Percentiles rank a stretch among this genome's conserved stretches.
These are phyloP conservation scores for Lepus oiostolus DNA, from an alignment of 2,797 vertebrate genomes.

Conservation along the genomic window DNA sequence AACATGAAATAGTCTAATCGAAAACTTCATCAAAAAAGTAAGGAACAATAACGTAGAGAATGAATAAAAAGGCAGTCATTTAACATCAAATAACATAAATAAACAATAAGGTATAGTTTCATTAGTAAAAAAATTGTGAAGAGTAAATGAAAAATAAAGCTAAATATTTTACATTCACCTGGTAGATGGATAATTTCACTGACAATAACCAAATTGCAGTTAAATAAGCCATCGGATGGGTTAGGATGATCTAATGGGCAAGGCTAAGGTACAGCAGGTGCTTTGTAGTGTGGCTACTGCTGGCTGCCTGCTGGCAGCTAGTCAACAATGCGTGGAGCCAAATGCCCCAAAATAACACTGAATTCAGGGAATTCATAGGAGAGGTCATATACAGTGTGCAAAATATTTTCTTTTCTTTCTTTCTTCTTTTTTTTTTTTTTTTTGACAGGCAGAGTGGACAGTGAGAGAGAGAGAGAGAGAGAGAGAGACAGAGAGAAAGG, in stretches of 20 bases:
- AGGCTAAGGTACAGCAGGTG: background rate
- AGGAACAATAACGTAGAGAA: background rate
- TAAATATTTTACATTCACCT: conserved; percentile 10
- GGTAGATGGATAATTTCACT: background rate
- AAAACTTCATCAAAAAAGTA: conserved; percentile 15
- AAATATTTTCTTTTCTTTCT: conserved; percentile 24
- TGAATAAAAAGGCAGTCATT: background rate
- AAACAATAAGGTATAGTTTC: background rate
- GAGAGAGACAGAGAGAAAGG: no score
- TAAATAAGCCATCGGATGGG: background rate
- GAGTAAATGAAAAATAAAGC: background rate
- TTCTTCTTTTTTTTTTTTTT: no score
- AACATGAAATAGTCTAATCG: background rate
- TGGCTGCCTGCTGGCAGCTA: background rate
- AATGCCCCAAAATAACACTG: background rate
- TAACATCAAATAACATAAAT: conserved; percentile 4
- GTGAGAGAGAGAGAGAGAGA: no score
- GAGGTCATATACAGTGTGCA: background rate
- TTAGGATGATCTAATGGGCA: background rate
- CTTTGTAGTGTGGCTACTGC: no score
- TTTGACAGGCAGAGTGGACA: no score
- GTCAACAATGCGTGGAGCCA: background rate
- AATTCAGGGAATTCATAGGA: background rate
- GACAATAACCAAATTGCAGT: background rate
- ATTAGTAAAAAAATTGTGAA: background rate